Base-by-base conservation (phyloP, 1,140 invertebrate species). In the Pachypeltis micranthus region DNA sequence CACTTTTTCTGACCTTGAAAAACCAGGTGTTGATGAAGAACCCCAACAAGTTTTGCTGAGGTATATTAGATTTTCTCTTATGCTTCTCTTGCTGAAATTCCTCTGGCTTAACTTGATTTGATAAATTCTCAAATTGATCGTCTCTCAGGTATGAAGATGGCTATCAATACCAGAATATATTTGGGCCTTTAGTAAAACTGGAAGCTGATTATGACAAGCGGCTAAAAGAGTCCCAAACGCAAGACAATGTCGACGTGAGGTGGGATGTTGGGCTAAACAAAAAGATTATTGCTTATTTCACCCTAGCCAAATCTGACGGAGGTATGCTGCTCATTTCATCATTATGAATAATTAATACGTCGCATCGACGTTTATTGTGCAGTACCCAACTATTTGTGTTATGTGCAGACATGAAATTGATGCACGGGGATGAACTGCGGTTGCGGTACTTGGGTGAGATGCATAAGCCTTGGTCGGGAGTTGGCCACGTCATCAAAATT, bases 201-300 rank as follows among this genome's bases (percentile, higher is more conserved):
- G 97, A 99, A 78, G 96, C 96, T 0, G 96, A 99, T 70, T 99
- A 99, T 75, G 97, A 99, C 74, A 96, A 96, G 71, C 87, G 94
- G 62, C 75, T 98, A 31, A 99, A 99, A 74, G 97, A 99, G 74
- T 95, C 93, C 0, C 95, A 98, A 73, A 99, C 94, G 0, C 95
- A 98, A 74, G 95, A 98, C 71, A 96, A 97, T 68, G 96, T 99
- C 68, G 91, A 96, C 72, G 95, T 99, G 0, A 84, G 95, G 55
- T 99, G 96, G 97, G 96, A 98, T 72, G 86, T 96, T 44, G 96
- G 96, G 3, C 78, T 99, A 0, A 99, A 99, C 73, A 99, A 98
- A 75, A 98, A 98, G 70, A 92, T 89, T 0, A 96, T 96, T 61
- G 96, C 96, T 0, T 96, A 95, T 75, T 99, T 99, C 70, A 92